A percentile compares a stretch with the other conserved stretches of the same genome.
Conservation (phyloP, 2,113 vertebrate genomes). For the Propithecus coquereli region DNA sequence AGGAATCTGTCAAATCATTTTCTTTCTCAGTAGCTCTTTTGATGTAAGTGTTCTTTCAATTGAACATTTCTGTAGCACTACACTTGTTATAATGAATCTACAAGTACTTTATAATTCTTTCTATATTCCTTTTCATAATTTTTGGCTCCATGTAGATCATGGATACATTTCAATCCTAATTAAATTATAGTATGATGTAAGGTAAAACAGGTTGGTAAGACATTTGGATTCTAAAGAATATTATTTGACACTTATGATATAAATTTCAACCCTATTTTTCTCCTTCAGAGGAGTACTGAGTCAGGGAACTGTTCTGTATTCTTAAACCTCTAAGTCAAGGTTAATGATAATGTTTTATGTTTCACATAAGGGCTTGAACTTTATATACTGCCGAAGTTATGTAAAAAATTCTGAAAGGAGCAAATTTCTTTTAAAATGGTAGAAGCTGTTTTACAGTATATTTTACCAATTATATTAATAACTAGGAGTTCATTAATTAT, state of each 20-base stretch:
- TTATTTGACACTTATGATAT: slow-evolving; percentile 18
- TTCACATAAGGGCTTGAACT: background rate
- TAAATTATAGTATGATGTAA: background rate
- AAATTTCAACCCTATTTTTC: slow-evolving; percentile 28
- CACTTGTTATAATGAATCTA: background rate
- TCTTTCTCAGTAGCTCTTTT: slow-evolving; percentile 2
- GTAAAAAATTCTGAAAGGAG: background rate
- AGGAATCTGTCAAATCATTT: background rate
- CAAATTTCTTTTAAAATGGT: background rate
- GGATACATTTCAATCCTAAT: slow-evolving; percentile 29
- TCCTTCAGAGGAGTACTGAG: background rate
- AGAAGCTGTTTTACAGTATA: background rate
- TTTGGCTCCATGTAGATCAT: background rate
- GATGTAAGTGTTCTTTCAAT: background rate
- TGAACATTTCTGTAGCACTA: background rate
- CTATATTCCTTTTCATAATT: background rate
- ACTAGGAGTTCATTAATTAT: background rate
- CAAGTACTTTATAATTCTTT: background rate
- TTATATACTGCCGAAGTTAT: background rate
- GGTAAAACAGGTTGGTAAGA: background rate
- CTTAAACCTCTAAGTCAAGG: background rate
- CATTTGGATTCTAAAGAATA: background rate
- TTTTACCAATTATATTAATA: background rate
- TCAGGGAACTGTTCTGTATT: background rate
- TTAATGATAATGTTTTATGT: slow-evolving; percentile 39